phyloP scores from a whole-genome alignment of 2,797 vertebrate genomes.

The Lutra lutra region DNA sequence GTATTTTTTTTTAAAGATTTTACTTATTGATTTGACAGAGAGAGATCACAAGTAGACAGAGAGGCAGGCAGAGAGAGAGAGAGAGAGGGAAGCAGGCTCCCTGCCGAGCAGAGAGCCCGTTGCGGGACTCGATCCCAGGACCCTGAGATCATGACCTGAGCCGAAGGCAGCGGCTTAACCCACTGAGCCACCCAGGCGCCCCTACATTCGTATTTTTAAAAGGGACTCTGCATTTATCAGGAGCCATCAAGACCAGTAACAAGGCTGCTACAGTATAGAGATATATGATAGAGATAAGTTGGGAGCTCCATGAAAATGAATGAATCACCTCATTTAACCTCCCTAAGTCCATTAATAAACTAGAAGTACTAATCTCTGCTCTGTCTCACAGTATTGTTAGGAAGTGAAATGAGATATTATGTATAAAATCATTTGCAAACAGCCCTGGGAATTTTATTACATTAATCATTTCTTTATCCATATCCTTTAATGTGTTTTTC shows the following conservation, averaged over 20 bases:
- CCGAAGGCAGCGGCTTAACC: no score
- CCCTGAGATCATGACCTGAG: no score
- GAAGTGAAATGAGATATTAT: slow-evolving; percentile 20
- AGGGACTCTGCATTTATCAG: neutral
- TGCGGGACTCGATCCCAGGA: no score
- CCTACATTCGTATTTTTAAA: slow-evolving; percentile 26
- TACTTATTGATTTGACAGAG: no score
- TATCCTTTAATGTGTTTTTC: neutral
- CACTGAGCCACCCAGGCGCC: no score
- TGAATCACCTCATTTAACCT: slow-evolving; percentile 24
- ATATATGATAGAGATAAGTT: neutral
- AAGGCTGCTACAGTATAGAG: neutral
- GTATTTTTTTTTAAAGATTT: no score
- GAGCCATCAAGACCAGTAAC: neutral
- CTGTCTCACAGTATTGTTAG: neutral
- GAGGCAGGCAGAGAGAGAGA: no score
- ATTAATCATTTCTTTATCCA: slow-evolving; percentile 7
- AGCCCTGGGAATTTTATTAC: neutral
- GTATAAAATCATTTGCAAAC: slow-evolving; percentile 25
- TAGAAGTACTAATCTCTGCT: neutral
- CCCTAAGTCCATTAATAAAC: neutral
- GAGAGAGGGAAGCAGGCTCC: no score
- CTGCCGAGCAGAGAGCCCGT: no score
- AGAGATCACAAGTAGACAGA: no score
- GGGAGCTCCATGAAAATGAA: neutral